Evolutionary conservation across 30 jellyfish, hydroid and myxozoan species (phyloP).

Genomic region (Nemopilema nomurai): DNA sequence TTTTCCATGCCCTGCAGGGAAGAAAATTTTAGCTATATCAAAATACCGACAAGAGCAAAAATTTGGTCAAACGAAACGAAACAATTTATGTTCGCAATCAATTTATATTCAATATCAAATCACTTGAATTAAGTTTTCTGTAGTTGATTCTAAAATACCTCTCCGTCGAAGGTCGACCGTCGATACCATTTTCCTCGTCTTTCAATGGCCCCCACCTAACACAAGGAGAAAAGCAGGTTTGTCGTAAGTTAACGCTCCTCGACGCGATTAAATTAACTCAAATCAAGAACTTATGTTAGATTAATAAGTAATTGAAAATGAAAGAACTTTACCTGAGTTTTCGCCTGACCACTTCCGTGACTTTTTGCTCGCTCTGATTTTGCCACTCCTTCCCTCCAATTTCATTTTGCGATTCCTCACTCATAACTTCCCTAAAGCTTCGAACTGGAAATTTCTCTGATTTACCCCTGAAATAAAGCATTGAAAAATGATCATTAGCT

Average conservation of each 20-base stretch:
- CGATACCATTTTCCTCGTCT: neutral
- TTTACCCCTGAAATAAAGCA: constrained; percentile 38
- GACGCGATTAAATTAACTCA: too few species aligned
- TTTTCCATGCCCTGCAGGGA: constrained; percentile 42
- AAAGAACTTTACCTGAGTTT: constrained; percentile 27
- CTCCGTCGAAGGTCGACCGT: neutral
- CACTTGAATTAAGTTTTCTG: too few species aligned
- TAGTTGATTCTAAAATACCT: too few species aligned
- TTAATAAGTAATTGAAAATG: too few species aligned
- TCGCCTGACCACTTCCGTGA: constrained; percentile 19
- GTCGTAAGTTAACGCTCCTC: neutral
- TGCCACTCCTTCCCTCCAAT: neutral
- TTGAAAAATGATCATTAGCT: neutral
- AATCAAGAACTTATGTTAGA: too few species aligned
- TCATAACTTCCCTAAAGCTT: constrained; percentile 58
- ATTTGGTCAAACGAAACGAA: neutral
- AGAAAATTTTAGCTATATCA: too few species aligned
- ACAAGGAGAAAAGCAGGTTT: neutral
- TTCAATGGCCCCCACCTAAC: constrained; percentile 20
- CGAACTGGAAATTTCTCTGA: constrained; percentile 29
- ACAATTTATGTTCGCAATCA: neutral
- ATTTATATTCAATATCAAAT: neutral
- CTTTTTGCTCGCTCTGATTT: neutral
- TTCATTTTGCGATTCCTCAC: constrained; percentile 32
- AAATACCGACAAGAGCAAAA: too few species aligned